Percentiles rank a stretch among this genome's conserved stretches.
These are phyloP conservation scores for Neolamprologus toae DNA, from an alignment of 2,113 vertebrate species.

Conservation along the genomic window DNA sequence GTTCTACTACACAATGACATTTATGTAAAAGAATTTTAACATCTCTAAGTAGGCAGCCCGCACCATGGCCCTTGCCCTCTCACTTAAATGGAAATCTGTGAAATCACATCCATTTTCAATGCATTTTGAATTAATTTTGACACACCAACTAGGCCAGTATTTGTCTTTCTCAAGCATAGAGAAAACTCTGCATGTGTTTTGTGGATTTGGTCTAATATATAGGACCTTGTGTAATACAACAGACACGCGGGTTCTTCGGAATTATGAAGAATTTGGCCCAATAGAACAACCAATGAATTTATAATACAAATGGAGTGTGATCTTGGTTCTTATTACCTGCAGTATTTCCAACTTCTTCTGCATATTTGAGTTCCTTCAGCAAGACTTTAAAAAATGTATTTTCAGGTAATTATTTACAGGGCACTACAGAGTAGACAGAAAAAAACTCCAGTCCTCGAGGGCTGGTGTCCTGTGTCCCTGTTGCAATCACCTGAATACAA, in stretches of 20 bases:
- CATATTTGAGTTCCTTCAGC: neutral
- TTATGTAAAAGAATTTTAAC: neutral
- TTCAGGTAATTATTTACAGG: neutral
- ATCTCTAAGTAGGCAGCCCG: neutral
- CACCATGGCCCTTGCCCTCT: neutral
- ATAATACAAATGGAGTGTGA: neutral
- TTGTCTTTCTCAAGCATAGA: neutral
- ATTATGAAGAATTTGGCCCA: neutral
- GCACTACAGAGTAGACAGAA: neutral
- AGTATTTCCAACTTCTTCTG: neutral
- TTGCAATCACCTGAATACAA: neutral
- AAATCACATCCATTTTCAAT: neutral
- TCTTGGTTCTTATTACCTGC: neutral
- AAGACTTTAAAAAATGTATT: neutral
- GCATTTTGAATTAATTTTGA: neutral
- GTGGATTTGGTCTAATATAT: neutral
- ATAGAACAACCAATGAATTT: neutral
- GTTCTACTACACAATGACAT: neutral
- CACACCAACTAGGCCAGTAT: neutral
- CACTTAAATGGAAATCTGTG: neutral
- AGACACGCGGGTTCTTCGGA: rapidly evolving
- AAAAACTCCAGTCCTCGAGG: neutral
- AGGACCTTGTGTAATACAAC: neutral
- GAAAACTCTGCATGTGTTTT: neutral
- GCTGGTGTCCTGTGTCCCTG: neutral